Conservation (phyloP, 2,888 invertebrate species). For the Dynastes grantii region DNA sequence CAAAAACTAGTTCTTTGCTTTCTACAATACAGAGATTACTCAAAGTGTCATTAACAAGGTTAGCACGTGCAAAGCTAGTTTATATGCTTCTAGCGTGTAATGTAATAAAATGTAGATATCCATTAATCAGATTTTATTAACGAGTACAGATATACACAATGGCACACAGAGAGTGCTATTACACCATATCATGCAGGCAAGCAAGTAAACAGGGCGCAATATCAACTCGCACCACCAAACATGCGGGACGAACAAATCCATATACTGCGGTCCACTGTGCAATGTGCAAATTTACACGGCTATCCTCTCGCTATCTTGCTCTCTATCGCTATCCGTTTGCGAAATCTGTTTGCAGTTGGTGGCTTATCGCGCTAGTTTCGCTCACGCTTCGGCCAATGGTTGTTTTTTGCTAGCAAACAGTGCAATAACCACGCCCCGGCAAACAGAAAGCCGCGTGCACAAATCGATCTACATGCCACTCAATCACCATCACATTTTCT, state of each 20-base stretch:
- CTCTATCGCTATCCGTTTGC: conserved; percentile 28
- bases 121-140: too few relatives aligned
- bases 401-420: conserved; percentile 15
- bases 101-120: too few relatives aligned
- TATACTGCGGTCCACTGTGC: conserved; percentile 1
- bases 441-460: conserved; percentile 38
- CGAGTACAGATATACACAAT: too few relatives aligned
- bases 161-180: too few relatives aligned
- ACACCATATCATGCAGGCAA: too few relatives aligned
- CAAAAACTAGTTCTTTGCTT: too few relatives aligned
- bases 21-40: too few relatives aligned
- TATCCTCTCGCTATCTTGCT: neutral
- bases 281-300: conserved; percentile 32
- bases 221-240: too few relatives aligned
- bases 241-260: neutral
- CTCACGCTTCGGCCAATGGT: conserved; percentile 27
- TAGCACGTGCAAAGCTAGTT: too few relatives aligned
- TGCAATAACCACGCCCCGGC: conserved; percentile 43
- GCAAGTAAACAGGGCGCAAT: too few relatives aligned
- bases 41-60: too few relatives aligned
- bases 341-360: conserved; percentile 34
- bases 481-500: conserved; percentile 43
- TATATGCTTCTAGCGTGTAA: too few relatives aligned
- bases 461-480: conserved; percentile 45
- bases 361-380: conserved; percentile 30